Evolutionary conservation across 2,113 vertebrate species (phyloP).

Genomic region (Ibidorhyncha struthersii): DNA sequence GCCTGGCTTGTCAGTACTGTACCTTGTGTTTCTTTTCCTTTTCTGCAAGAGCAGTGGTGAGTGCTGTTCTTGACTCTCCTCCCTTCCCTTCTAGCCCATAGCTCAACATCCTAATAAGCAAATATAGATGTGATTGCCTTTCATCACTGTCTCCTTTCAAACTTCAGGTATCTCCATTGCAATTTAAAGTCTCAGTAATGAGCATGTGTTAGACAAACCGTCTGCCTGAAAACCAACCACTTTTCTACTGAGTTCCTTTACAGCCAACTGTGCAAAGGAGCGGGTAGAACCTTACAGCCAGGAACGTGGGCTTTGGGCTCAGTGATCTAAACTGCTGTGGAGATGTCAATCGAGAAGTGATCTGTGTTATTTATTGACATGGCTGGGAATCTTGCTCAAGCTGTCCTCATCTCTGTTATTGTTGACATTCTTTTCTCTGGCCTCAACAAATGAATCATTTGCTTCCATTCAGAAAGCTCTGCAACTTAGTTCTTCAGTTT

Average conservation of each 20-base stretch:
- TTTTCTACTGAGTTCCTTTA: not conserved
- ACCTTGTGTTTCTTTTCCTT: not conserved
- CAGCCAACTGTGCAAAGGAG: not conserved
- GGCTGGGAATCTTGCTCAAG: not conserved
- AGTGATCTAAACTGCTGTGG: not conserved
- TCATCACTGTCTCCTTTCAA: not conserved
- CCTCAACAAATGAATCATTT: not conserved
- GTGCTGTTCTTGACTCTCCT: not conserved
- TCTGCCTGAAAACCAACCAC: not conserved
- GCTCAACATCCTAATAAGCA: not conserved
- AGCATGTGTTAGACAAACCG: not conserved
- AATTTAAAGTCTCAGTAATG: not conserved
- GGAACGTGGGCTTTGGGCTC: not conserved
- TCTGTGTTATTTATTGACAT: not conserved
- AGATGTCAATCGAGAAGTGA: rapidly evolving
- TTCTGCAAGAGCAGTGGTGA: not conserved
- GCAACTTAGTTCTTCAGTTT: not conserved
- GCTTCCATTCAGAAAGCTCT: not conserved
- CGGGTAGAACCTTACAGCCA: not conserved
- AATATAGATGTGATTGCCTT: not conserved
- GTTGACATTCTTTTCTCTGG: not conserved
- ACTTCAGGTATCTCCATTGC: not conserved
- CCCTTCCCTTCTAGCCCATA: not conserved
- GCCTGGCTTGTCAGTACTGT: not conserved
- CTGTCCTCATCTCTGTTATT: not conserved